Evolutionary conservation across 2,113 vertebrate species (phyloP), one percentile per base, ranked within the genome.

Genomic region (Coryphaenoides rupestris): DNA sequence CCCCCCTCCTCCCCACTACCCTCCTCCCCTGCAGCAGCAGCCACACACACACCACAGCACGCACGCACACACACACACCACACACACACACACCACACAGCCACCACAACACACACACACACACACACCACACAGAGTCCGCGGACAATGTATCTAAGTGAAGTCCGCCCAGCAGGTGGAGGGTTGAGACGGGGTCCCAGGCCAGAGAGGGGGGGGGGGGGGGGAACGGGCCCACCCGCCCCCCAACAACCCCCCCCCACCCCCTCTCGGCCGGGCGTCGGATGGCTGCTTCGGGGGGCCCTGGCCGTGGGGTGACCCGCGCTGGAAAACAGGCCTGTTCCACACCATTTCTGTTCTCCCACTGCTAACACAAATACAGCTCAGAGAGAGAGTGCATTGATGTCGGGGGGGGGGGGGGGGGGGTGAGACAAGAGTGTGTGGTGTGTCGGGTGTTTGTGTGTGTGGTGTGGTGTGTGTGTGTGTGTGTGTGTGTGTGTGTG

Each of bases 101-200:
- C n/a, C n/a, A n/a, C n/a, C n/a, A n/a, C n/a, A n/a, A n/a, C n/a
- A n/a, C n/a, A n/a, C n/a, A n/a, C n/a, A n/a, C n/a, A n/a, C n/a
- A n/a, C n/a, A n/a, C n/a, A n/a, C n/a, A n/a, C n/a, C n/a, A n/a
- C 90, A 87, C 84, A 87, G 87, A 90, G 91, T 90, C 86, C 87
- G 89, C n/a, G 92, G 89, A 91, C 89, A 87, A 88, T 88, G 90
- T 92, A 91, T 94, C 90, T 91, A 89, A 94, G 92, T 93, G 91
- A 95, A 90, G 91, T 92, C 86, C 83, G 92, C 94, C 76, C 95
- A 95, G 95, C 94, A 96, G 94, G 95, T 95, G 93, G 90, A 91
- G 91, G n/a, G 92, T 95, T 96, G 92, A 95, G 94, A 94, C 85
- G 84, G 90, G n/a, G 88, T 94, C 92, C 93, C 91, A 66, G 92